Percentiles rank a stretch among this genome's conserved stretches.
Conservation (phyloP, 2,113 vertebrate species). For the Motacilla tschutschensis region DNA sequence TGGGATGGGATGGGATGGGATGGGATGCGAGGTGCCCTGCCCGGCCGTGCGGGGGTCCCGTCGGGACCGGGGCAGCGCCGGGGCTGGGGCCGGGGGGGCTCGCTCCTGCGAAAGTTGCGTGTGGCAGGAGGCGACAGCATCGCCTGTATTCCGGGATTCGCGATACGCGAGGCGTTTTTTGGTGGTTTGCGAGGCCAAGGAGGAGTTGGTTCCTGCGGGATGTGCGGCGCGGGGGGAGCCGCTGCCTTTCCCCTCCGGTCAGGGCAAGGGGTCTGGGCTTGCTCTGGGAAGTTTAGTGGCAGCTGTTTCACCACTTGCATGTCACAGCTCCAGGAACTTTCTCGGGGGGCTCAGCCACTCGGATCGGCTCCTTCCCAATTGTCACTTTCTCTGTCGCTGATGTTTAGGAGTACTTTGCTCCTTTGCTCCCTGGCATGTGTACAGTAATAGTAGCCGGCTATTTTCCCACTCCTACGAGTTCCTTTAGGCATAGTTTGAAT, state of each 20-base stretch:
- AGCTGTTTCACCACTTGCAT: neutral
- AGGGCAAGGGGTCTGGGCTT: neutral
- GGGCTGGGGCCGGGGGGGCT: neutral
- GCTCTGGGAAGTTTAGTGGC: neutral
- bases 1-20: neutral
- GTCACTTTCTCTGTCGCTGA: slow-evolving; percentile 14
- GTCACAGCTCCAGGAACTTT: slow-evolving; percentile 34
- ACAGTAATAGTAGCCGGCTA: neutral
- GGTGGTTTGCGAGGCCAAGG: neutral
- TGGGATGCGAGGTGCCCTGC: neutral
- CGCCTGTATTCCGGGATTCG: neutral
- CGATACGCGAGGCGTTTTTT: rapidly evolving
- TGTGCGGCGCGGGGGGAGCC: neutral
- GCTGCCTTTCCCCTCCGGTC: neutral
- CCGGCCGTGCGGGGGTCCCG: neutral
- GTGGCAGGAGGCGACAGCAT: neutral
- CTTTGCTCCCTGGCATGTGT: slow-evolving; percentile 2
- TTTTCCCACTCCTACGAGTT: neutral
- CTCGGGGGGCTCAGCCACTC: neutral
- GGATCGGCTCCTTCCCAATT: slow-evolving; percentile 52
- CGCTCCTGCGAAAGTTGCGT: neutral
- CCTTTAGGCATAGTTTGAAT: slow-evolving; percentile 42
- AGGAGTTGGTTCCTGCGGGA: neutral
- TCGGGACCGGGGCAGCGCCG: neutral
- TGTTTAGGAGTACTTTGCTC: slow-evolving; percentile 25